Base-by-base conservation (phyloP, 2,113 vertebrate species). In the Atractosteus spatula region DNA sequence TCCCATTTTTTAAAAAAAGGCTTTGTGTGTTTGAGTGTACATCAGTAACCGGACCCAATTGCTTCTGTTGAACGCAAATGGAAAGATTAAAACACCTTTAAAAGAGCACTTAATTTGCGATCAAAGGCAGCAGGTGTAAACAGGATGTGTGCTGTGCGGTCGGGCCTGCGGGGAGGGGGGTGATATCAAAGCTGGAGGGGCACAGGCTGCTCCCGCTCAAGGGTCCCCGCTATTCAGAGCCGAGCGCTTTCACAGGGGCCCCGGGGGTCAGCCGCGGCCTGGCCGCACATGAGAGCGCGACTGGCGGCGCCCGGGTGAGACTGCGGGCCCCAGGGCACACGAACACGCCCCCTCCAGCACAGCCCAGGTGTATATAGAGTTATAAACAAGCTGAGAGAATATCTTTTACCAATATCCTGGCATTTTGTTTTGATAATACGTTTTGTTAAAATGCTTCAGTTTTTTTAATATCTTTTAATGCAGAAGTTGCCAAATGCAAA, bases 91-190 rank as follows among this genome's bases (percentile, higher is more conserved):
- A 74, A 80, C 72, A 77, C 78, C 68, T 78, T 70, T 64, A 84
- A 69, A 56, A 75, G 73, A 81, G 55, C 76, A 76, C 74, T 83
- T 88, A 85, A 90, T 86, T 89, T 84, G 89, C 87, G 82, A 91
- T 91, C 87, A 91, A 91, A 88, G 84, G 80, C 74, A 70, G 80
- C 85, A 90, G 85, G 86, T 87, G 88, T 87, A 83, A 87, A 87
- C 84, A 74, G 77, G 73, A 82, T 63, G 73, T 70, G 41, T 78
- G 65, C 62, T 74, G 66, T 73, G 65, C 71, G 81, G 81, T 77
- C 65, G 78, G 80, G 71, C 66, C 59, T 73, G 68, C 68, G 66
- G 17, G 64, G 71, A 80, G 71, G 77, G 72, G 77, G 83, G 81
- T 75, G 68, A 67, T 74, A 74, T 82, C 79, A 84, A 77, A 80